These are phyloP conservation scores for Bucorvus abyssinicus DNA, from an alignment of 2,797 vertebrate species.

Conservation along the genomic window DNA sequence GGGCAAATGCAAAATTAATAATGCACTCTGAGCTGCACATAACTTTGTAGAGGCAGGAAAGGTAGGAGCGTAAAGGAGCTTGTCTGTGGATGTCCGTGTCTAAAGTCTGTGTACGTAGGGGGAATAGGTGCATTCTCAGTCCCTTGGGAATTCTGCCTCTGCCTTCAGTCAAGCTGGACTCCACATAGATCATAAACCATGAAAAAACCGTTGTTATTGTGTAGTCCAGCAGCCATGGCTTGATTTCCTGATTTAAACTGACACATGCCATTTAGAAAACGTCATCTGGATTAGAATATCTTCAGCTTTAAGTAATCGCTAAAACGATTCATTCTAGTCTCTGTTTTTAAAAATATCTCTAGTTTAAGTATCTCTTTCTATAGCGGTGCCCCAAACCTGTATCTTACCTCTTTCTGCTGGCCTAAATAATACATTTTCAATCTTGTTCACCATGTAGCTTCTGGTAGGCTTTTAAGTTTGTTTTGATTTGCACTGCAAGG, in stretches of 20 bases:
- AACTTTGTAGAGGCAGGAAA: neutral
- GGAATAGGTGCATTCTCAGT: neutral
- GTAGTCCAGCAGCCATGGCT: neutral
- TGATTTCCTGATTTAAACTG: neutral
- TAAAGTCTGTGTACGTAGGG: fast-evolving
- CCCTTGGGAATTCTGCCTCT: neutral
- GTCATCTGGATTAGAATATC: neutral
- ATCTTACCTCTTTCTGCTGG: neutral
- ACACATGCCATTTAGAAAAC: neutral
- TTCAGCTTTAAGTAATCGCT: neutral
- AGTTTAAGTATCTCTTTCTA: neutral
- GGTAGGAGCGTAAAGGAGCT: neutral
- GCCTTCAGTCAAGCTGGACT: neutral
- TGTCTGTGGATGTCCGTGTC: fast-evolving
- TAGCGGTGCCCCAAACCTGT: neutral
- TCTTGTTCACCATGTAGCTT: neutral
- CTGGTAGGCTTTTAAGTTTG: slow-evolving; percentile 45
- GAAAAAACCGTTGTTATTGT: neutral
- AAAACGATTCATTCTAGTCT: neutral
- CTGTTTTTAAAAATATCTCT: neutral
- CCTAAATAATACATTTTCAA: slow-evolving; percentile 18
- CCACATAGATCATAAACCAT: neutral
- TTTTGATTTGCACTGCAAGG: slow-evolving; percentile 39
- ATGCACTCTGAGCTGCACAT: neutral
- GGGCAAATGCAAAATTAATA: neutral